These are phyloP conservation scores for Auanema freiburgensis DNA, from an alignment of 2,888 invertebrate species.

Conservation along the genomic window DNA sequence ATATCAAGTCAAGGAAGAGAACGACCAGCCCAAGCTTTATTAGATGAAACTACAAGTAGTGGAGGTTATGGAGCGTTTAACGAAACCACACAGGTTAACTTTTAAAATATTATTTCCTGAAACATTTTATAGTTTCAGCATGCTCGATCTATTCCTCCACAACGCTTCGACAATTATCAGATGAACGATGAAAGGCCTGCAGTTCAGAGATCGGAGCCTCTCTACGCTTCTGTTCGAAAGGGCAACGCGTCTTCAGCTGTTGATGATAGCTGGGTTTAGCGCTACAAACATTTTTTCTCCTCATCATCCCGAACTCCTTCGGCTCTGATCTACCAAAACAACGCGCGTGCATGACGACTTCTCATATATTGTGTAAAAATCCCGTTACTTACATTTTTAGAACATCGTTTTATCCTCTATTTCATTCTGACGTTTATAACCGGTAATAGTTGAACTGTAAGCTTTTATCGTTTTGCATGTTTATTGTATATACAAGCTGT, in stretches of 20 bases:
- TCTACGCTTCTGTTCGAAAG: conserved; percentile 63
- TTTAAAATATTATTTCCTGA: neutral
- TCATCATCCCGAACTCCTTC: neutral
- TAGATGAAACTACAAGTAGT: conserved; percentile 39
- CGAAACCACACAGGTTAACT: conserved; percentile 25
- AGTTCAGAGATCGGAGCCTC: conserved; percentile 37
- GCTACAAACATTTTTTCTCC: neutral
- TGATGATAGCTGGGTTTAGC: conserved; percentile 61
- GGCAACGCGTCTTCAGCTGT: conserved; percentile 28
- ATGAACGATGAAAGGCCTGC: conserved; percentile 27
- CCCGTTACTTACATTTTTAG: too few relatives aligned
- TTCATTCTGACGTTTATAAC: too few relatives aligned
- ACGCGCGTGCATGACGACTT: too few relatives aligned
- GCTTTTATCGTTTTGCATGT: too few relatives aligned
- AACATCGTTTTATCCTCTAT: too few relatives aligned
- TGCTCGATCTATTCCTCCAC: conserved; percentile 9
- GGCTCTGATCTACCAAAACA: too few relatives aligned
- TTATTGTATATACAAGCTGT: too few relatives aligned
- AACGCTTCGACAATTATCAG: conserved; percentile 14
- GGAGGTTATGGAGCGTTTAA: conserved; percentile 30
- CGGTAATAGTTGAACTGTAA: too few relatives aligned
- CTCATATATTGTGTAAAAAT: too few relatives aligned
- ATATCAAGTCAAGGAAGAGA: conserved; percentile 73
- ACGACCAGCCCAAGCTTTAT: conserved; percentile 33
- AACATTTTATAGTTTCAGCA: conserved; percentile 14